Evolutionary conservation across 2,888 invertebrate genomes (phyloP).

Genomic region (Teinopalpus imperialis): DNA sequence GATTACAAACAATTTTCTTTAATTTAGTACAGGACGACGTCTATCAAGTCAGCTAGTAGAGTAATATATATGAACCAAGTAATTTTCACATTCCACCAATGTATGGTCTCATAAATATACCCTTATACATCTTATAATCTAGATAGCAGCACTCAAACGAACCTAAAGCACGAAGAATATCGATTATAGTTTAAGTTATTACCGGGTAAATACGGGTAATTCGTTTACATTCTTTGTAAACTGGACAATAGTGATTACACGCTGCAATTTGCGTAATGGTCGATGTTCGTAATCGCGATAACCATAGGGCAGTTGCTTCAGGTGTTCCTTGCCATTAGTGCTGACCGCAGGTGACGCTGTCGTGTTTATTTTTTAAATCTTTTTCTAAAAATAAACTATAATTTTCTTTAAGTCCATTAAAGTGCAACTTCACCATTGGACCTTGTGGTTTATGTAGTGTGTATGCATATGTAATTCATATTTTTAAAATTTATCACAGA

Average conservation of each 20-base stretch:
- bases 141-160: conserved; percentile 1
- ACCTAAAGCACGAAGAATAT: conserved; percentile 12
- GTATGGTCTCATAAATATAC: conserved; percentile 1
- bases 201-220: conserved; percentile 24
- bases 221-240: conserved; percentile 26
- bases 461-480: no score
- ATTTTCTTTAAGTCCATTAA: no score
- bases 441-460: no score
- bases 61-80: no score
- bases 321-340: conserved; percentile 12
- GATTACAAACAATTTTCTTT: no score
- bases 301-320: conserved; percentile 32
- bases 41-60: no score
- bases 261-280: conserved; percentile 37
- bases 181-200: conserved; percentile 24
- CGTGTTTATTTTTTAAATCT: conserved; percentile 2
- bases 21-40: no score
- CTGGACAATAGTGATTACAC: conserved; percentile 34
- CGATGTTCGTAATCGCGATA: conserved; percentile 33
- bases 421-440: no score
- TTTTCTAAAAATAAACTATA: no score
- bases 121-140: no score
- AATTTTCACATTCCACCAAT: conserved; percentile 1
- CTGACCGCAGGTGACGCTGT: not conserved
- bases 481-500: no score